phyloP scores from a whole-genome alignment of 2,797 vertebrate species.

The Clarias fuscus region DNA sequence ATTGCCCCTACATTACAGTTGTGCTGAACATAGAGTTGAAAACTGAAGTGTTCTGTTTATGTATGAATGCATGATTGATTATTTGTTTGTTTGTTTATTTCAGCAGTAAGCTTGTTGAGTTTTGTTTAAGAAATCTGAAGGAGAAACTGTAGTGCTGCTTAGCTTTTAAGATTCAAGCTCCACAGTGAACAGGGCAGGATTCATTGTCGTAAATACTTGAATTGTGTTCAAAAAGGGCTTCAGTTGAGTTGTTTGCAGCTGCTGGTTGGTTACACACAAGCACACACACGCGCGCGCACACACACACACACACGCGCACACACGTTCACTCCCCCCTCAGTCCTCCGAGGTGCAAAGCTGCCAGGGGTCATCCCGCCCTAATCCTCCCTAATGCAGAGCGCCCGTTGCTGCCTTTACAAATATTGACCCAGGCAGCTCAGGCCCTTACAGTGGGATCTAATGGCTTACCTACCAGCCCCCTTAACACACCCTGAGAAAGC shows the following conservation, averaged over 20 bases:
- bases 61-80: not conserved
- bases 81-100: not conserved
- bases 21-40: not conserved
- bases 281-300: conserved; percentile 36
- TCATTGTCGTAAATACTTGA: conserved; percentile 52
- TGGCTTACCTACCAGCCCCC: conserved; percentile 54
- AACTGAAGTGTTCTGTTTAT: not conserved
- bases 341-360: conserved; percentile 68
- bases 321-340: conserved; percentile 37
- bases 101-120: not conserved
- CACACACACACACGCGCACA: conserved; percentile 34
- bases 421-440: conserved; percentile 75
- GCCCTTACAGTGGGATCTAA: conserved; percentile 66
- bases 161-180: not conserved
- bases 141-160: not conserved
- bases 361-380: conserved; percentile 66
- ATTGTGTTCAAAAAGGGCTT: conserved; percentile 61
- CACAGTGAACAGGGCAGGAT: conserved; percentile 13
- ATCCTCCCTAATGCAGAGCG: conserved; percentile 74
- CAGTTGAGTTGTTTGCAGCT: conserved; percentile 60
- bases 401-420: conserved; percentile 77
- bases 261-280: conserved; percentile 24
- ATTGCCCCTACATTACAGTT: not conserved
- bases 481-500: conserved; percentile 67
- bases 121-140: not conserved